Percentiles rank a stretch among this genome's conserved stretches.
These are phyloP conservation scores for Oscheius sp. DNA, from an alignment of 2,888 invertebrate genomes.

Conservation along the genomic window DNA sequence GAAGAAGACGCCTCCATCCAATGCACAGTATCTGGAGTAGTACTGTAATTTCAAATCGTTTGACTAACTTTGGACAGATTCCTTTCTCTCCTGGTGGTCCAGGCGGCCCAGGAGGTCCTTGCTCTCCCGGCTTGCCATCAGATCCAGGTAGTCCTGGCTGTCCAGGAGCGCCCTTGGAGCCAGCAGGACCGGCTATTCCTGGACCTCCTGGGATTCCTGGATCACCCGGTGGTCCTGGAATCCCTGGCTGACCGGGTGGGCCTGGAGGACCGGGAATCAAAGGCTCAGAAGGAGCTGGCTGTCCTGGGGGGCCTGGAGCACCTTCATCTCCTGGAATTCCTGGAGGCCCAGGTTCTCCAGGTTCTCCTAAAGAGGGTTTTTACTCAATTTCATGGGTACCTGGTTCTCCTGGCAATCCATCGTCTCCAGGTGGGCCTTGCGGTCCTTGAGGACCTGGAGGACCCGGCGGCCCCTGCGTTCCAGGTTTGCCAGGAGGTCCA, in stretches of 20 bases:
- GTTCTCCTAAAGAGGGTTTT: not conserved
- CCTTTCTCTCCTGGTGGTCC: slow-evolving; percentile 58
- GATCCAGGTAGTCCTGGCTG: slow-evolving; percentile 58
- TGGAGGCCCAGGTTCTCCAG: slow-evolving; percentile 32
- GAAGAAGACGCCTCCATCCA: slow-evolving; percentile 66
- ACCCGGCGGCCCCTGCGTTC: slow-evolving; percentile 50
- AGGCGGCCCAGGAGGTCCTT: slow-evolving; percentile 59
- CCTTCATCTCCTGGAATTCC: slow-evolving; percentile 37
- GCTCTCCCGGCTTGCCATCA: slow-evolving; percentile 58
- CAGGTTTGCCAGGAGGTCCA: slow-evolving; percentile 59
- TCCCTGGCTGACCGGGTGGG: not conserved
- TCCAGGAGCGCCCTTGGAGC: slow-evolving; percentile 61
- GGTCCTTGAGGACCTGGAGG: slow-evolving; percentile 58
- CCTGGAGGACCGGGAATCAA: not conserved
- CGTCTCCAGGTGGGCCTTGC: slow-evolving; percentile 60
- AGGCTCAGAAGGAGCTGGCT: slow-evolving; percentile 2
- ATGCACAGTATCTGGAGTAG: slow-evolving; percentile 44
- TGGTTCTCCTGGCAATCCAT: slow-evolving; percentile 62
- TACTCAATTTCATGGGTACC: not conserved
- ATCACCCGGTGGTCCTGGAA: not conserved
- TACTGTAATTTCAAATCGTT: not conserved
- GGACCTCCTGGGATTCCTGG: not conserved
- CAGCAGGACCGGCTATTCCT: slow-evolving; percentile 39
- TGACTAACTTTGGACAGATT: slow-evolving; percentile 60
- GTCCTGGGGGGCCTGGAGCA: slow-evolving; percentile 27